phyloP scores from a whole-genome alignment of 2,113 vertebrate species.

The Nesogale talazaci region DNA sequence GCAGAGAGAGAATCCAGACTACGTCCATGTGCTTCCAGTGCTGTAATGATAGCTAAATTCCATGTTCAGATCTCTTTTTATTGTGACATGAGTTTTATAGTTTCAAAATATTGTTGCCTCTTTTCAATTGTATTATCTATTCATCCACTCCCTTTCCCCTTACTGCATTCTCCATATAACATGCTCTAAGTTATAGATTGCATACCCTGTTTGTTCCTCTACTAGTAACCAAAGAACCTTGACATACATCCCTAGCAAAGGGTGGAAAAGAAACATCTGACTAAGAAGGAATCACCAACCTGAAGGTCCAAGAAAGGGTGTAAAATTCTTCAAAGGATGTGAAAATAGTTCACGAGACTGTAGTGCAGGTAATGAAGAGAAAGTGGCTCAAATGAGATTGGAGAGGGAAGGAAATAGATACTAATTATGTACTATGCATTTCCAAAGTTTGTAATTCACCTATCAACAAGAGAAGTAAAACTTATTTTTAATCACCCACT shows the following conservation, averaged over 20 bases:
- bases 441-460: not conserved
- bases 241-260: not conserved
- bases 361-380: not conserved
- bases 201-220: too few species aligned
- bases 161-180: not conserved
- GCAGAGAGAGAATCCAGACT: not conserved
- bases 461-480: not conserved
- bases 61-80: not conserved
- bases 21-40: not conserved
- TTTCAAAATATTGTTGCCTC: too few species aligned
- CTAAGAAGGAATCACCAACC: accelerated
- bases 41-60: not conserved
- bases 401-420: not conserved
- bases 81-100: not conserved
- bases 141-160: not conserved
- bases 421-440: too few species aligned
- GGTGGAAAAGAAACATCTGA: not conserved
- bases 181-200: too few species aligned
- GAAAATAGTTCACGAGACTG: not conserved
- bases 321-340: not conserved
- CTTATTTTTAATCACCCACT: not conserved
- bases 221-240: not conserved
- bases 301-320: not conserved
- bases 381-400: not conserved
- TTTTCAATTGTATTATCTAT: not conserved